phyloP scores from a whole-genome alignment of 2,797 vertebrate species.

The Gambelia wislizenii region DNA sequence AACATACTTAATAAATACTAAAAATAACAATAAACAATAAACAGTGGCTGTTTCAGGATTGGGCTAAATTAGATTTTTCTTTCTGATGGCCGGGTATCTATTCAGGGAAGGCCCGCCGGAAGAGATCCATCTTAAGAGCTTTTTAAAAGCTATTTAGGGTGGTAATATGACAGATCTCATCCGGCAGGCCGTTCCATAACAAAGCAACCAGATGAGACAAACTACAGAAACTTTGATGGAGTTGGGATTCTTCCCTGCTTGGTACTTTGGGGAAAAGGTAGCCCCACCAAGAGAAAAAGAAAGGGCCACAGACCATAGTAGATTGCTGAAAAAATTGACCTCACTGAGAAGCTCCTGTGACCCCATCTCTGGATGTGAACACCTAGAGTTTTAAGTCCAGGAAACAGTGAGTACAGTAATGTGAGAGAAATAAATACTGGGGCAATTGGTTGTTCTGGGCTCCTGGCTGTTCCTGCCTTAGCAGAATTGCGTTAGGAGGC shows the following conservation, averaged over 20 bases:
- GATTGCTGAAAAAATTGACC: conserved; percentile 51
- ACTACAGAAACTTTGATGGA: not conserved
- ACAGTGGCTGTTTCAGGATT: too few species aligned
- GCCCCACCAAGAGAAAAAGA: conserved; percentile 14
- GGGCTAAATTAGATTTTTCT: too few species aligned
- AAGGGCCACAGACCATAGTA: conserved; percentile 42
- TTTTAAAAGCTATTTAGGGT: too few species aligned
- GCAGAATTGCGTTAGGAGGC: conserved; percentile 15
- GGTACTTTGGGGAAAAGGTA: not conserved
- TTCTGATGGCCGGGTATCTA: too few species aligned
- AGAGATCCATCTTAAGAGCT: too few species aligned
- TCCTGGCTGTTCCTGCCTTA: conserved; percentile 59
- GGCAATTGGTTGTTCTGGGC: conserved; percentile 45
- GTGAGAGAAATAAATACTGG: conserved; percentile 52
- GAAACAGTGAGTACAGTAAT: conserved; percentile 47
- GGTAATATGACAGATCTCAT: too few species aligned
- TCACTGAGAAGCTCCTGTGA: conserved; percentile 37
- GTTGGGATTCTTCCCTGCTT: conserved; percentile 28
- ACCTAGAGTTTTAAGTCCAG: conserved; percentile 46
- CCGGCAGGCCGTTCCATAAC: too few species aligned
- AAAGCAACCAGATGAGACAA: not conserved
- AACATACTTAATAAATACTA: too few species aligned
- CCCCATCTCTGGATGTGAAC: conserved; percentile 57
- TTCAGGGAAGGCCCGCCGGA: too few species aligned
- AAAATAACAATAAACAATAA: not conserved